Evolutionary conservation across 2,888 invertebrate species (phyloP).

Genomic region (Octonoba sinensis): DNA sequence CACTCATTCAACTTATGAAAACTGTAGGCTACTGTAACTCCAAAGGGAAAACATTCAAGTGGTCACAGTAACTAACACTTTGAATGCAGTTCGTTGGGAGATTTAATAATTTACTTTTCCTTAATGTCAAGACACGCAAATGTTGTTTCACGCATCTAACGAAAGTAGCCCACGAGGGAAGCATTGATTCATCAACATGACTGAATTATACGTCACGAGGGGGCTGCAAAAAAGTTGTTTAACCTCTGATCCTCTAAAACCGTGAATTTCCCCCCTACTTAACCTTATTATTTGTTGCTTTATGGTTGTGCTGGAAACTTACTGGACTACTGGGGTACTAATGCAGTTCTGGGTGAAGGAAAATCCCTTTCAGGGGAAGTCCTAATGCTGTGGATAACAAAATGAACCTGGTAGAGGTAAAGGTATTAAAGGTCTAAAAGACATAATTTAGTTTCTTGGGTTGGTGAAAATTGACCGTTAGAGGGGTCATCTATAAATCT

Average conservation of each 20-base stretch:
- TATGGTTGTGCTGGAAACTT: conserved; percentile 10
- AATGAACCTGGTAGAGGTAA: too few species aligned
- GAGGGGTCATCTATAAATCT: neutral
- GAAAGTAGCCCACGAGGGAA: conserved; percentile 1
- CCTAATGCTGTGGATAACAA: too few species aligned
- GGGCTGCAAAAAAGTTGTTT: conserved; percentile 19
- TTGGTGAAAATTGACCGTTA: neutral
- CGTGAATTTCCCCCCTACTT: conserved; percentile 32
- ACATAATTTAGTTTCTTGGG: conserved; percentile 7
- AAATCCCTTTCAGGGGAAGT: too few species aligned
- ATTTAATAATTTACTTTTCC: too few species aligned
- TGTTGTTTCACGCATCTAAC: conserved; percentile 5
- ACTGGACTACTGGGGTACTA: neutral
- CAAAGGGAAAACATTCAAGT: too few species aligned
- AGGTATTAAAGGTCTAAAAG: neutral
- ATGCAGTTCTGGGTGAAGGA: neutral
- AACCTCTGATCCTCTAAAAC: conserved; percentile 13
- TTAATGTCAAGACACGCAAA: too few species aligned
- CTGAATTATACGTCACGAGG: conserved; percentile 30
- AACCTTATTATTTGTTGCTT: conserved; percentile 43
- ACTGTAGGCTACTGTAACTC: too few species aligned
- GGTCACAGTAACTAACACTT: too few species aligned
- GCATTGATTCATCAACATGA: conserved; percentile 30
- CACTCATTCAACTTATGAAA: too few species aligned
- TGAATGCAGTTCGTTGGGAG: too few species aligned